Percentiles rank a stretch among this genome's conserved stretches.
phyloP scores from a whole-genome alignment of 2,888 invertebrate genomes.

The Antheraea yamamai region DNA sequence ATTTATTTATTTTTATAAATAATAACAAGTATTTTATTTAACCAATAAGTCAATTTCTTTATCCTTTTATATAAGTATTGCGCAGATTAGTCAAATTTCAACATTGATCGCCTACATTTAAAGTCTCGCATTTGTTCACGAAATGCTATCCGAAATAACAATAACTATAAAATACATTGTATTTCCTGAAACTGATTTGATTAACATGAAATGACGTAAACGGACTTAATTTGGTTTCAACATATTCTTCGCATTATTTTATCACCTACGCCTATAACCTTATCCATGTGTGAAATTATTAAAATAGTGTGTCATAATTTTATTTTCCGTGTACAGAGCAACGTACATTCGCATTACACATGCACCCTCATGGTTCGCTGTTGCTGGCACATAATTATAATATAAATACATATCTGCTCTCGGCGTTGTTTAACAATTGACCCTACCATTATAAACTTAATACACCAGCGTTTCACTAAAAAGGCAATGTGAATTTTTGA shows the following conservation, averaged over 20 bases:
- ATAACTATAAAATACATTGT: background rate
- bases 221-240: background rate
- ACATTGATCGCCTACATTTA: background rate
- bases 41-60: background rate
- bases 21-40: background rate
- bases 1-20: background rate
- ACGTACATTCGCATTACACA: slow-evolving; percentile 67
- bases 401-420: slow-evolving; percentile 63
- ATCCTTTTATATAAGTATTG: background rate
- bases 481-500: slow-evolving; percentile 41
- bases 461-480: slow-evolving; percentile 52
- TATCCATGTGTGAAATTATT: slow-evolving; percentile 32
- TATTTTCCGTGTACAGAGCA: slow-evolving; percentile 58
- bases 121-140: background rate
- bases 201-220: background rate
- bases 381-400: slow-evolving; percentile 74
- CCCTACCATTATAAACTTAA: slow-evolving; percentile 67
- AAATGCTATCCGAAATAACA: background rate
- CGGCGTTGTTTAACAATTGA: slow-evolving; percentile 68
- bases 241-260: background rate
- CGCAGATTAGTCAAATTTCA: background rate
- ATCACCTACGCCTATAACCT: slow-evolving; percentile 21
- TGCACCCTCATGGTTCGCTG: slow-evolving; percentile 67
- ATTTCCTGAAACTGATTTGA: background rate
- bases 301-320: slow-evolving; percentile 60